Evolutionary conservation across 2,797 vertebrate genomes (phyloP).

Genomic region (Microcaecilia unicolor): DNA sequence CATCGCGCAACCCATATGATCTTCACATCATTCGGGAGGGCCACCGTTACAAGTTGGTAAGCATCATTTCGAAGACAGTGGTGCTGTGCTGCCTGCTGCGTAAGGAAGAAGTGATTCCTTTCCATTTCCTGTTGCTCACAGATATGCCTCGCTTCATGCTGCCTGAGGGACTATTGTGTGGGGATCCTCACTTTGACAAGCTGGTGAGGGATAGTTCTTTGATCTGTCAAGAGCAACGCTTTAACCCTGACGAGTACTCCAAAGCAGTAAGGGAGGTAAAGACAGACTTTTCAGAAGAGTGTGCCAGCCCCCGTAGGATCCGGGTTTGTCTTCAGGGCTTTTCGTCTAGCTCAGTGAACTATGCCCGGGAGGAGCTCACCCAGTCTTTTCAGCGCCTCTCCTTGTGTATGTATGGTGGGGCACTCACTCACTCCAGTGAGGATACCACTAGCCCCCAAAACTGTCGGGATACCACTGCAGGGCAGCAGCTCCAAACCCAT

Average conservation of each 20-base stretch:
- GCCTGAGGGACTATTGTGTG: constrained; percentile 67
- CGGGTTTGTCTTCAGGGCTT: constrained; percentile 65
- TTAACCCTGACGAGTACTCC: constrained; percentile 89
- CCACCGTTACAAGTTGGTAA: constrained; percentile 92
- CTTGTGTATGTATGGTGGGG: constrained; percentile 57
- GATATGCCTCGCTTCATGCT: constrained; percentile 88
- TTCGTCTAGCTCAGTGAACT: constrained; percentile 13
- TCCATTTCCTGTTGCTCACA: constrained; percentile 85
- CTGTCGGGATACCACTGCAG: constrained; percentile 59
- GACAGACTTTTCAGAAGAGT: constrained; percentile 78
- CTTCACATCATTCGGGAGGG: constrained; percentile 87
- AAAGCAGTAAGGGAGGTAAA: constrained; percentile 83
- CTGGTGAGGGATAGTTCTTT: constrained; percentile 75
- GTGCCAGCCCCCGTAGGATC: constrained; percentile 73
- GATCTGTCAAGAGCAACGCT: constrained; percentile 70
- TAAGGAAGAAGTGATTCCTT: constrained; percentile 72
- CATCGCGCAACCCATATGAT: constrained; percentile 85
- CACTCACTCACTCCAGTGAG: constrained; percentile 18
- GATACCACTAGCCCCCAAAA: constrained; percentile 38
- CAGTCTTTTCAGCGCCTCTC: constrained; percentile 69
- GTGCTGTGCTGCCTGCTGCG: constrained; percentile 90
- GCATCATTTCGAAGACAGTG: constrained; percentile 96
- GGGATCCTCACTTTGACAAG: constrained; percentile 71
- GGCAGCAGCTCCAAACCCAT: not conserved
- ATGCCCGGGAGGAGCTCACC: constrained; percentile 53